Percentiles rank a stretch among this genome's conserved stretches.
Evolutionary conservation across 1,140 invertebrate species (phyloP).

Genomic region (Drosophila simulans): DNA sequence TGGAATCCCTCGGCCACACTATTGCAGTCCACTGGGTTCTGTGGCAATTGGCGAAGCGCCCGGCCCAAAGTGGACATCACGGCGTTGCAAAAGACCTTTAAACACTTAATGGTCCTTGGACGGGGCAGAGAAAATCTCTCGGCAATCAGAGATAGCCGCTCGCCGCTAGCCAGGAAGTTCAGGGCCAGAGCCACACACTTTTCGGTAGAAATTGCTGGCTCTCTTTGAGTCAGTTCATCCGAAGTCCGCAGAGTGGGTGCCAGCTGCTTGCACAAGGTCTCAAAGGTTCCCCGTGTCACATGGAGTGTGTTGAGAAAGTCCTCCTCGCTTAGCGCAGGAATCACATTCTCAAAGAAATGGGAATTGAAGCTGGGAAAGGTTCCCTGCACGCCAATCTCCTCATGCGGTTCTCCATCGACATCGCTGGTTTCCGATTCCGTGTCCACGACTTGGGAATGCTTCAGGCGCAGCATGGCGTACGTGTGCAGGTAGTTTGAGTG

Average conservation of each 20-base stretch:
- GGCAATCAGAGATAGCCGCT: constrained; percentile 54
- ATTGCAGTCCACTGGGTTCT: constrained; percentile 48
- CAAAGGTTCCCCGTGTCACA: constrained; percentile 63
- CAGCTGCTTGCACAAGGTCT: constrained; percentile 58
- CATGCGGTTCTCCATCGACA: neutral
- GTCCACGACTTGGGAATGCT: constrained; percentile 31
- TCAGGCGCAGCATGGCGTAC: constrained; percentile 57
- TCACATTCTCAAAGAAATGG: constrained; percentile 45
- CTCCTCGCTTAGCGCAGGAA: constrained; percentile 42
- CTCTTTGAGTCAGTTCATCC: constrained; percentile 24
- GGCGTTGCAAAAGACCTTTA: constrained; percentile 64
- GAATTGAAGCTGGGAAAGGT: constrained; percentile 8
- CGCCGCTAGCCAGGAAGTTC: constrained; percentile 66
- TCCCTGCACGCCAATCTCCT: neutral
- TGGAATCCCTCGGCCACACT: constrained; percentile 60
- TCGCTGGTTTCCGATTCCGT: neutral
- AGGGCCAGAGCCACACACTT: constrained; percentile 68
- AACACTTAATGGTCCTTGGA: constrained; percentile 41
- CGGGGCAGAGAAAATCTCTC: constrained; percentile 58
- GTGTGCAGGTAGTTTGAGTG: constrained; percentile 62
- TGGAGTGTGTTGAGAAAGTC: constrained; percentile 67
- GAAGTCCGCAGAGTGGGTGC: constrained; percentile 36
- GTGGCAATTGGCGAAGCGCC: constrained; percentile 55
- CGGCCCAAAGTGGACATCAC: constrained; percentile 61
- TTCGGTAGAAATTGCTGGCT: constrained; percentile 26